These are phyloP conservation scores for Synergus umbraculus DNA, from an alignment of 2,888 invertebrate species.

Conservation along the genomic window DNA sequence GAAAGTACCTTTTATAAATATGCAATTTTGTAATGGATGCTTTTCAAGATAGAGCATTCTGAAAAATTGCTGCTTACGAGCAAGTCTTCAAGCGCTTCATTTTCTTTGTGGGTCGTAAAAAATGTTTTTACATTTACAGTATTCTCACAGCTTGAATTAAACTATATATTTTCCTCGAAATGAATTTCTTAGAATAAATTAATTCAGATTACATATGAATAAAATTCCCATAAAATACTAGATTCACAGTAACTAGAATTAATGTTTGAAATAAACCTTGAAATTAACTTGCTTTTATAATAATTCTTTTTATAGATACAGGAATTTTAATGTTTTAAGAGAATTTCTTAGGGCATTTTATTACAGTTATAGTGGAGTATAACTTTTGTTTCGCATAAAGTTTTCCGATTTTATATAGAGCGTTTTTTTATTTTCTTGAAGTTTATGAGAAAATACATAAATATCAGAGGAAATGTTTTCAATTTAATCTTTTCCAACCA, in stretches of 20 bases:
- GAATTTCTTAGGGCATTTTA: background rate
- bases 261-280: background rate
- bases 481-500: background rate
- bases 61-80: background rate
- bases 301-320: background rate
- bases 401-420: background rate
- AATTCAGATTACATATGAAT: background rate
- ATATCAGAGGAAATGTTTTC: background rate
- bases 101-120: conserved; percentile 17
- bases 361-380: background rate
- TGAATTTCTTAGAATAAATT: background rate
- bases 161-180: background rate
- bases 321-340: background rate
- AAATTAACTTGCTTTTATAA: background rate
- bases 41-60: background rate
- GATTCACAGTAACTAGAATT: no score
- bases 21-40: conserved; percentile 3
- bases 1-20: no score
- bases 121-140: background rate
- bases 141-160: background rate
- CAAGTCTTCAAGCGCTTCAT: background rate
- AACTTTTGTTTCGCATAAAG: background rate
- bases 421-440: background rate
- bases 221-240: background rate
- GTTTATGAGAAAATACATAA: background rate